Base-by-base conservation (phyloP, 2,888 invertebrate species). In the Tromatobia lineatoria region DNA sequence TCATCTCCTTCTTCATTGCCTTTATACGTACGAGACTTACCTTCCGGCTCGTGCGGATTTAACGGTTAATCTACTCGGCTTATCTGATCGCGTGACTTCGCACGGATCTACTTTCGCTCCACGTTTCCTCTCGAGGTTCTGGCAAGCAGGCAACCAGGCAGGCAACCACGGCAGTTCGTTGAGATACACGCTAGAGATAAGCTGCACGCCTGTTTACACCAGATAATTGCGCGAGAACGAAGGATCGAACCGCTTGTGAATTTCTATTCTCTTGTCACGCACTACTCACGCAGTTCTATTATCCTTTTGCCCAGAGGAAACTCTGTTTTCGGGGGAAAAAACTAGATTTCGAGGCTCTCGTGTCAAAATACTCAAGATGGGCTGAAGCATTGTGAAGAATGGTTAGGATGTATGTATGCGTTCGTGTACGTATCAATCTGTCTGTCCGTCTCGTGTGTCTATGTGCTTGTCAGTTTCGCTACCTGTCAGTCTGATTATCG, bases 31-130 rank as follows among this genome's bases (percentile, higher is more conserved):
- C 76, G 54, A 80, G 76, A 77, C 67, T 80, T 85, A 86, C 84
- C 83, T 85, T 73, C 42, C 81, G 70, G 73, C 76, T 74, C 71
- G 64, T 47, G 78, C 71, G 73, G 89, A 86, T 90, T 89, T 88
- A 90, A 90, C 88, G 83, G 89, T 89, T 91, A 91, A 91, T 91
- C 90, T 88, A 84, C 85, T 78, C 83, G 83, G 91, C 89, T 91
- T 91, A 91, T 91, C 91, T 85, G 90, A 91, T 91, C 90, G 91
- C 91, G 91, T 91, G 91, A 91, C 89, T 90, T 75, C 79, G 59
- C 73, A n/a, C 18, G 77, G 80, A 77, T 83, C 76, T 69, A 83
- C 80, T 83, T 83, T 75, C 71, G 75, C 70, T 76, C 25, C 69
- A 34, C 74, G 38, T 69, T 52, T n/a, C 61, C 45, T 15, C 29